Evolutionary conservation across 2,113 vertebrate genomes (phyloP), one percentile per base, ranked within the genome.

Genomic region (Nansenia antarctica): DNA sequence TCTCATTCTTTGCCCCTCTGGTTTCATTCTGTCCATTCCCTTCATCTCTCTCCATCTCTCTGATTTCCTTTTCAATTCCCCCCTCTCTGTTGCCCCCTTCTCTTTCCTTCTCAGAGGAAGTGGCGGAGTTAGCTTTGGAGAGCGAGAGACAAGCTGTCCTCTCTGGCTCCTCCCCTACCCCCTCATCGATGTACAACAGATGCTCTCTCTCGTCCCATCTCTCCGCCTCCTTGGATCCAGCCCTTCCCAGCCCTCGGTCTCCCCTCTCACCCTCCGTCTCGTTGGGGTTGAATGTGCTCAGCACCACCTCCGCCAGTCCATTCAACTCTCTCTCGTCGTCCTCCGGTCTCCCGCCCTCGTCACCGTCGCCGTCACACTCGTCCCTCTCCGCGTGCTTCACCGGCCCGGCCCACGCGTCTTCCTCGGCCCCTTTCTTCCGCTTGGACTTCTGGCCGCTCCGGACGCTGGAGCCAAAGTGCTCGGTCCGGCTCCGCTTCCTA

Each of bases 121-220:
- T n/a, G n/a, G n/a, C n/a, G n/a, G n/a, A 24, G 39, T 47, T 30
- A 20, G 24, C 11, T 49, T 49, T n/a, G 15, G 26, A 49, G 9
- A 24, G 49, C 9, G 22, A 53, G 20, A 22, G 49, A 53, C 9
- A 1, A 29, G 26, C 9, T 11, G 26, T 57, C 26, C 11, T 29
- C 20, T 42, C 60, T 24, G 0, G 6, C 15, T 69, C 65, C 27
- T 76, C 54, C n/a, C 49, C 45, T 14, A 24, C 35, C 27, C 66
- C 70, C 45, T 85, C 82, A 8, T 85, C 85, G 6, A 87, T 85
- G 47, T 59, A 87, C 55, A 76, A 32, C 54, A 87, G 42, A 55
- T 73, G 78, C 42, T 73, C 65, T n/a, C 67, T 30, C 55, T 78
- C 74, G 14, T 76, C 72, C 85, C 78, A 85, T 59, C 57, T 79